Base-by-base conservation (phyloP, 2,888 invertebrate species). In the Papilio demoleus region DNA sequence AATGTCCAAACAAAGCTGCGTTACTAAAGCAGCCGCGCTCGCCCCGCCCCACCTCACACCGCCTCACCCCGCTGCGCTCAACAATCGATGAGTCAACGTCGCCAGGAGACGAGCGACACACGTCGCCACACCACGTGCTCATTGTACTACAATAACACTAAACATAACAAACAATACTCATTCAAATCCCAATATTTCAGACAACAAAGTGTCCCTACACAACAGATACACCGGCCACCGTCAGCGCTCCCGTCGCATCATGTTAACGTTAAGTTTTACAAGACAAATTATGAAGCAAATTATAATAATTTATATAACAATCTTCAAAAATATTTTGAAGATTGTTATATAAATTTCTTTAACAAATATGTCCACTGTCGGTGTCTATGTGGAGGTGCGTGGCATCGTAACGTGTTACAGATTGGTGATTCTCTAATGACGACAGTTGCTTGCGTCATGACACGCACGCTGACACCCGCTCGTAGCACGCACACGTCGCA, bases 1-100 rank as follows among this genome's bases (percentile, higher is more conserved):
- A 31, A 56, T 56, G 31, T 9, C 27, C n/a, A 56, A 56, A 56
- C 53, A 56, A 31, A 56, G 53, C 53, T n/a, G 31, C 53, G 53
- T 31, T 31, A n/a, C 31, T 56, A 53, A 27, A 45, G 47, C 22
- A 12, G 22, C 4, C 12, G 47, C 47, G 11, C 22, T 47, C 22
- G 22, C 12, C 11, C 22, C 22, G 47, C 47, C 47, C 4, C 53
- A 31, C 53, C 27, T 50, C 27, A 27, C 53, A 5, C 11, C 53
- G 53, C 8, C 27, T 53, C 31, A 9, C 22, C 3, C 3, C 19
- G 11, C 47, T 5, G 9, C 53, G 9, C 31, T 56, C 17, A 56
- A n/a, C 53, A 17, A n/a, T 9, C 53, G 11, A 6, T 56, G 53
- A 56, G 5, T 31, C 31, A 56, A 12, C 17, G 24, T 14, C 27